Base-by-base conservation (phyloP, 2,113 vertebrate species). In the Forbesichthys papilliferus region DNA sequence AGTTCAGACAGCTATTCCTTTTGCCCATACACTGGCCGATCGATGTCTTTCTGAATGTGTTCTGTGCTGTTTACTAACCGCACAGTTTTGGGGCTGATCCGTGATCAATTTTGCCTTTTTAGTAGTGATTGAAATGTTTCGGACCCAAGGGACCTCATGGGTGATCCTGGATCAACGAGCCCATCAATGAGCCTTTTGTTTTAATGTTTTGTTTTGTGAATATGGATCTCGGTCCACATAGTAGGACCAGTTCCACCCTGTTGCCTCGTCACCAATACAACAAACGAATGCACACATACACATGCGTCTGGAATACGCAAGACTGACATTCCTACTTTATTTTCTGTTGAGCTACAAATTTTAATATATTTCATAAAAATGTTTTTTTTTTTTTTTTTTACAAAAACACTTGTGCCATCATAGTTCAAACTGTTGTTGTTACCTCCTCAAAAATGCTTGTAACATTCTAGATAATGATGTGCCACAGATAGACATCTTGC, bases 31-130 rank as follows among this genome's bases (percentile, higher is more conserved):
- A 78, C 78, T 68, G 81, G 83, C 86, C 75, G 62, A 77, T 67
- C 77, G 83, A 56, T 64, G 80, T 87, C 82, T 75, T 83, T 87
- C 83, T 89, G 88, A 91, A 89, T 89, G 86, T 89, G 81, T 87
- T 87, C 72, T 51, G 81, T 82, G 80, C 84, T 78, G 86, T 68
- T 68, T 71, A 80, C 71, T 72, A 34, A 48, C 85, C 74, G 85
- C 82, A 73, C 86, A 73, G 42, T 84, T 77, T 79, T 72, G 86
- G 75, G 87, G 84, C 84, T 86, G 78, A 87, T 83, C 81, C 83
- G 83, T 73, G 7, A 82, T 83, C 81, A 65, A 77, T 86, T 89
- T 90, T 89, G 27, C 83, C 86, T 86, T 90, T 91, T 85, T 88
- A 84, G 79, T 88, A 84, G 78, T 84, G 71, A 77, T 81, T 82